phyloP scores from a whole-genome alignment of 2,113 vertebrate genomes.

The Microtus ochrogaster region DNA sequence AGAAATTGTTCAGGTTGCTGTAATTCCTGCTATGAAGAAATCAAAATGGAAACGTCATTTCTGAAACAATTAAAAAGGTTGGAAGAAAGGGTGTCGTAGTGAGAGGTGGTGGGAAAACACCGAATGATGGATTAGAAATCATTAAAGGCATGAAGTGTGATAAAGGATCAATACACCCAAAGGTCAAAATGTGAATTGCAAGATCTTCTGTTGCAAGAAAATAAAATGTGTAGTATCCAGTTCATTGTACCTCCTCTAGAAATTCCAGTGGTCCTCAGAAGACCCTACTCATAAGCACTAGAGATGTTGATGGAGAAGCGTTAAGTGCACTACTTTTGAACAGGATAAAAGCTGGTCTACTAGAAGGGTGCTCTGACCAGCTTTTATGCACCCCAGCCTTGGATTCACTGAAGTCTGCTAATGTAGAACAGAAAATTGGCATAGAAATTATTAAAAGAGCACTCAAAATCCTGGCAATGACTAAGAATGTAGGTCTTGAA shows the following conservation, averaged over 20 bases:
- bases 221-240: background rate
- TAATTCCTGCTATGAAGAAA: background rate
- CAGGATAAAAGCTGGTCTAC: background rate
- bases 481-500: background rate
- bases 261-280: background rate
- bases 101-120: background rate
- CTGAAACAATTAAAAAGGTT: background rate
- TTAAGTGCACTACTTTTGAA: background rate
- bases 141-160: background rate
- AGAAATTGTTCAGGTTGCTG: background rate
- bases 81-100: background rate
- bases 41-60: background rate
- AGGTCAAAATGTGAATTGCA: background rate
- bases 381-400: background rate
- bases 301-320: background rate
- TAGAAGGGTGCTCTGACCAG: background rate
- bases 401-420: background rate
- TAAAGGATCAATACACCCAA: background rate
- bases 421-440: background rate
- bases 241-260: background rate
- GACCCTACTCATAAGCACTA: background rate
- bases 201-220: background rate
- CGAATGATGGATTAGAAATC: background rate
- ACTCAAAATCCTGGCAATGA: background rate
- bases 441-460: background rate